Evolutionary conservation across 92 coral and sea anemone species (phyloP).

Genomic region (Palythoa caribaeorum): DNA sequence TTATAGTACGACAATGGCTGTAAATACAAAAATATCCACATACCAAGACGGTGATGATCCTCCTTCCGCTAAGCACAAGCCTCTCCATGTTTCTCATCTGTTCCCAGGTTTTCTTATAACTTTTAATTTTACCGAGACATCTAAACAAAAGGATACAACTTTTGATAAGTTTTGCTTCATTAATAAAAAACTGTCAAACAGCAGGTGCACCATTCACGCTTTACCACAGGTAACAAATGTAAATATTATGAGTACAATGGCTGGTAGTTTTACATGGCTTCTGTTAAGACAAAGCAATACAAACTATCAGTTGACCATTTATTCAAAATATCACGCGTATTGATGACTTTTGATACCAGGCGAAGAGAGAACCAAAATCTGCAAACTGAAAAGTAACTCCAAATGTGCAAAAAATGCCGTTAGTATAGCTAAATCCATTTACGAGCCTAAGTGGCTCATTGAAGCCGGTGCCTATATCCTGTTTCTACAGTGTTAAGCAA

Average conservation of each 20-base stretch:
- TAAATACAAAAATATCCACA: not conserved
- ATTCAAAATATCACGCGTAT: not conserved
- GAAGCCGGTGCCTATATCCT: too few relatives aligned
- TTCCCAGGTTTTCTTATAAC: not conserved
- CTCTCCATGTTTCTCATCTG: not conserved
- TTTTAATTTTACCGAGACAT: not conserved
- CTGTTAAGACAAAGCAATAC: not conserved
- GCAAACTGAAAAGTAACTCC: too few relatives aligned
- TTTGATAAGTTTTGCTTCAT: not conserved
- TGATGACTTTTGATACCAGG: too few relatives aligned
- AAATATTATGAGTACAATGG: constrained; percentile 5
- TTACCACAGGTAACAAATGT: constrained; percentile 38
- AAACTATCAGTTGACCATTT: not conserved
- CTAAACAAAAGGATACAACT: not conserved
- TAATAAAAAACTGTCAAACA: constrained; percentile 25
- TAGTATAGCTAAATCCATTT: too few relatives aligned
- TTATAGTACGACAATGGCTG: not conserved
- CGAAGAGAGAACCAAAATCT: not conserved
- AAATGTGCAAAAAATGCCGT: too few relatives aligned
- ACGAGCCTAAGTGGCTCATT: too few relatives aligned
- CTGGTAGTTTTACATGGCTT: not conserved
- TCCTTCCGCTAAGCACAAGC: not conserved
- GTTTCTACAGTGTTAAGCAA: too few relatives aligned
- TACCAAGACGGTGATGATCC: not conserved
- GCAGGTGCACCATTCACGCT: constrained; percentile 20